Base-by-base conservation (phyloP, 2,888 invertebrate genomes). In the Glyphotaelius pellucidus region DNA sequence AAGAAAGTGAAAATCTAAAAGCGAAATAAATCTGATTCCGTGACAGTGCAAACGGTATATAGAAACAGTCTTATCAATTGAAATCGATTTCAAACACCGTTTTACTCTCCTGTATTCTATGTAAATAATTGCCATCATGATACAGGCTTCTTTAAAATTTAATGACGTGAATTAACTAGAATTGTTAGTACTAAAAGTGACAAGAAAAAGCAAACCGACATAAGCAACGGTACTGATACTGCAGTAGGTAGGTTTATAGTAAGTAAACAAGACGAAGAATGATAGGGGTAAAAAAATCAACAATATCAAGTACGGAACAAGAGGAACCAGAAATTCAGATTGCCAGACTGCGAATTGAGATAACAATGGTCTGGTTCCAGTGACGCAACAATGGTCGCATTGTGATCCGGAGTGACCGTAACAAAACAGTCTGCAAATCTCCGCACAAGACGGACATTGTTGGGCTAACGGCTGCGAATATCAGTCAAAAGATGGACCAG, bases 361-460 rank as follows among this genome's bases (percentile, higher is more conserved):
- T 31, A 30, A 88, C 88, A 67, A 88, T 88, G 52, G 15, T 67
- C 67, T 25, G 67, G 31, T 30, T 67, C 67, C 67, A 52, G 88
- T 32, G 52, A 35, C 25, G 19, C 80, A 35, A 90, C 90, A 90
- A 85, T 85, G 42, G 32, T n/a, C n/a, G 90, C 85, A 86, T 90
- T 90, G 90, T 90, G 38, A 31, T 88, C 85, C 52, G 79, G 38
- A 90, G 90, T 91, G 89, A 85, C 92, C 92, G 84, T 92, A 52
- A 92, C 92, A 88, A 90, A 92, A 92, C 88, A 38, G 91, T 84
- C 89, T 67, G 84, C 67, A 89, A 84, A 88, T 83, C 89, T 81
- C 85, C 42, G 67, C 47, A 85, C 42, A 89, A 91, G 90, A 91
- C 67, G 81, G 52, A 89, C 86, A 91, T 92, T 92, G 92, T 92